These are phyloP conservation scores for Heptranchias perlo DNA, from an alignment of 2,113 vertebrate species.

Conservation along the genomic window DNA sequence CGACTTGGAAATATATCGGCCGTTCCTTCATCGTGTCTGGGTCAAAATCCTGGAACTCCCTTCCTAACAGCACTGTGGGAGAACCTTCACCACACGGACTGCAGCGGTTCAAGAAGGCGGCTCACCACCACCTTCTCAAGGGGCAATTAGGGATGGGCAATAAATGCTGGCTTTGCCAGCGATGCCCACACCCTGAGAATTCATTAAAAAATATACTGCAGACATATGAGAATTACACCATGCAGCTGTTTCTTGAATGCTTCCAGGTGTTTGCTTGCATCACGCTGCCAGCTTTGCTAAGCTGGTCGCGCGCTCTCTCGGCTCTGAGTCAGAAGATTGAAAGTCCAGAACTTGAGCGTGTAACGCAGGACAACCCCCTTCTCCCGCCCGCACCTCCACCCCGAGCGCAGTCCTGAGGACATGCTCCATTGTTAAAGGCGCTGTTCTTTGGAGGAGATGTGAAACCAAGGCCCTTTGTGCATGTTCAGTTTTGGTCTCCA, in stretches of 20 bases:
- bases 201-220: not conserved
- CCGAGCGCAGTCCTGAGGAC: not conserved
- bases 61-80: too few species aligned
- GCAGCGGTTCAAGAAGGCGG: too few species aligned
- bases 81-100: too few species aligned
- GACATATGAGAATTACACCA: not conserved
- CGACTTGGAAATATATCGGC: not conserved
- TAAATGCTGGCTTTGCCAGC: too few species aligned
- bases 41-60: not conserved
- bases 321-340: not conserved
- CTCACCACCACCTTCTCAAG: too few species aligned
- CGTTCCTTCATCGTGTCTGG: not conserved
- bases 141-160: too few species aligned
- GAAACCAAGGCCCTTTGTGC: not conserved
- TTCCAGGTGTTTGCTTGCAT: not conserved
- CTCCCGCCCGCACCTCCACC: too few species aligned
- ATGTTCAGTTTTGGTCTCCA: too few species aligned
- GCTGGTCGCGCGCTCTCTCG: not conserved
- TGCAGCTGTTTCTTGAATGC: not conserved
- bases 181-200: too few species aligned
- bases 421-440: not conserved
- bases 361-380: not conserved
- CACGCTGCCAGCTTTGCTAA: not conserved
- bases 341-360: not conserved
- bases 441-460: too few species aligned